phyloP scores from a whole-genome alignment of 2,888 invertebrate genomes.

The Melanostoma scalare region DNA sequence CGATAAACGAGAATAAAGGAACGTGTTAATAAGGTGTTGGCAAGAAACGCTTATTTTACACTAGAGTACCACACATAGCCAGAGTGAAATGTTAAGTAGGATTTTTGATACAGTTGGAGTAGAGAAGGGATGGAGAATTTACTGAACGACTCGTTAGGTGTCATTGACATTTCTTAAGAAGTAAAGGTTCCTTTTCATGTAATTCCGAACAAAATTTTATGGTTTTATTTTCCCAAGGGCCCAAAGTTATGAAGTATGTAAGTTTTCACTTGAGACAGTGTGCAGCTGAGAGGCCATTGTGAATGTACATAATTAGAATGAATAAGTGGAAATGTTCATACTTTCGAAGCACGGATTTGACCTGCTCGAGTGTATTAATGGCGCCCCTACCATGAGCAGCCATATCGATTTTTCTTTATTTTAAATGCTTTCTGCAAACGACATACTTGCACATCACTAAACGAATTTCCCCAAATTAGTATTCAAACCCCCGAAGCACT shows the following conservation, averaged over 20 bases:
- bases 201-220: too few relatives aligned
- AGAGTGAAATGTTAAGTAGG: slow-evolving; percentile 23
- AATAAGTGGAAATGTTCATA: too few relatives aligned
- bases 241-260: too few relatives aligned
- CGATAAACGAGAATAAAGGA: slow-evolving; percentile 4
- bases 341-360: too few relatives aligned
- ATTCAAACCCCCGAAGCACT: slow-evolving; percentile 34
- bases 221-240: too few relatives aligned
- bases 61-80: neutral
- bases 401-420: neutral
- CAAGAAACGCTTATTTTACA: slow-evolving; percentile 1
- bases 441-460: neutral
- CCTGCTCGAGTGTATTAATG: too few relatives aligned
- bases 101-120: too few relatives aligned
- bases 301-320: too few relatives aligned
- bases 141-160: slow-evolving; percentile 49
- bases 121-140: slow-evolving; percentile 17
- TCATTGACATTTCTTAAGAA: slow-evolving; percentile 42
- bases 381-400: neutral
- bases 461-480: slow-evolving; percentile 27
- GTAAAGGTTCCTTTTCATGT: neutral
- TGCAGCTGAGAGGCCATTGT: too few relatives aligned
- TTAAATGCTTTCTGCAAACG: neutral
- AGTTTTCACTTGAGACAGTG: too few relatives aligned
- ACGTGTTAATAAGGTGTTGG: slow-evolving; percentile 16